A percentile compares a stretch with the other conserved stretches of the same genome.
phyloP scores from a whole-genome alignment of 37 sponge, comb jelly and placozoan species.

The Halisarca cf. caerulea region DNA sequence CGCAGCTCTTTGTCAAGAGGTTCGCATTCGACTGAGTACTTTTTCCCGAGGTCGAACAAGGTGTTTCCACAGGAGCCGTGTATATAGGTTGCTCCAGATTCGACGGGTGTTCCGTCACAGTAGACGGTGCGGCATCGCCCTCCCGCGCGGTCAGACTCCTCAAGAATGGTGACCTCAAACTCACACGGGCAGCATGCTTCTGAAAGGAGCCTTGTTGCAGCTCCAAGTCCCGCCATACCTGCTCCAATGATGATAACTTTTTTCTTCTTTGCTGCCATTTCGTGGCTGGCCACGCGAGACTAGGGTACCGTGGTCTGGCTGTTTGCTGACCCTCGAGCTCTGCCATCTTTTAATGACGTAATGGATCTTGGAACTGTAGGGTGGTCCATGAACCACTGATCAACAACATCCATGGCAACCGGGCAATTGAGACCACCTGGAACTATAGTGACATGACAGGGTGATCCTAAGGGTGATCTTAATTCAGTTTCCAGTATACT shows the following conservation, averaged over 20 bases:
- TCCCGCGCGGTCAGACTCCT: not conserved
- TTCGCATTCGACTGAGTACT: not conserved
- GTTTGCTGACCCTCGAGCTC: no score
- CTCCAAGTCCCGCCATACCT: not conserved
- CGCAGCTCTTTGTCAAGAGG: no score
- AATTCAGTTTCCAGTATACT: no score
- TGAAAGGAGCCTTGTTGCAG: not conserved
- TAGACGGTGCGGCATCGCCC: not conserved
- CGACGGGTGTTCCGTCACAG: not conserved
- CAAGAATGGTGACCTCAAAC: not conserved
- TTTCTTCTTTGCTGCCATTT: not conserved
- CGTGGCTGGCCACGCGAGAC: not conserved
- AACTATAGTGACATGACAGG: no score
- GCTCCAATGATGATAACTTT: not conserved
- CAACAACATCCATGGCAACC: no score
- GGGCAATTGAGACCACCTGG: no score
- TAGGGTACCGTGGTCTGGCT: not conserved
- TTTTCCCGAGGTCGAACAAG: not conserved
- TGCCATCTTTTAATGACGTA: no score
- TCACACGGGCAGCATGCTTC: no score
- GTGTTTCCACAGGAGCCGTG: not conserved
- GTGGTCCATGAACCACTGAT: no score
- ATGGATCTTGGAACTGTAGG: no score
- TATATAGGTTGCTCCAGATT: not conserved
- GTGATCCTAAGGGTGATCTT: no score